phyloP scores from a whole-genome alignment of 1,140 invertebrate genomes.

The Triops cancriformis region DNA sequence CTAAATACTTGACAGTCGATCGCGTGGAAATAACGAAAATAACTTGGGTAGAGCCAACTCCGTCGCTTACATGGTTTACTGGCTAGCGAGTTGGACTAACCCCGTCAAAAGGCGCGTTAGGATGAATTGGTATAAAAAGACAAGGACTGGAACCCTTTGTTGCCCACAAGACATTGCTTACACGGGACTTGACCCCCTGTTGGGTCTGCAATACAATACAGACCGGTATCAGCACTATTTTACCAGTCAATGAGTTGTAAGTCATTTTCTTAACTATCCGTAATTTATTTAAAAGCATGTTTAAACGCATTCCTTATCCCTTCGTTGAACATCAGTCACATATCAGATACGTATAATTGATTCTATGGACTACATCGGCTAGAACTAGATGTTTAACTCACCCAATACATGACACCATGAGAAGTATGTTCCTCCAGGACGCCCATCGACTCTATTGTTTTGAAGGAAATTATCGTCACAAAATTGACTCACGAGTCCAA shows the following conservation, averaged over 20 bases:
- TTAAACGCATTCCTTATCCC: too few species aligned
- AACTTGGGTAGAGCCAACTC: not conserved
- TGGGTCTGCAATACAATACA: not conserved
- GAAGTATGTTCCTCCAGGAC: not conserved
- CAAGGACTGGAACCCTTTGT: not conserved
- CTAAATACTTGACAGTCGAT: not conserved
- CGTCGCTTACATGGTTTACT: not conserved
- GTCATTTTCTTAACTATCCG: not conserved
- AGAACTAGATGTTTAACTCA: not conserved
- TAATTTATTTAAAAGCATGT: too few species aligned
- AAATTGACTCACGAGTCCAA: not conserved
- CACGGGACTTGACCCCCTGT: not conserved
- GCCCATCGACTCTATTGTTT: slow-evolving; percentile 3
- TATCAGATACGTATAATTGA: too few species aligned
- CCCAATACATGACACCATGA: not conserved
- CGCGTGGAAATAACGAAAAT: not conserved
- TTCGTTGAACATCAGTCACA: too few species aligned
- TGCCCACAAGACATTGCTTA: not conserved
- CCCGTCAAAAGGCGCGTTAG: not conserved
- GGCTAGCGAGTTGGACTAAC: too few species aligned
- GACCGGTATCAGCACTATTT: not conserved
- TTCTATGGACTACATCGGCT: too few species aligned
- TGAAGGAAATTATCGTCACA: not conserved
- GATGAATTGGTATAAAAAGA: not conserved
- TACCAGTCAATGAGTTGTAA: not conserved